A percentile compares a stretch with the other conserved stretches of the same genome.
Evolutionary conservation across 37 sponge, comb jelly and placozoan genomes (phyloP).

Genomic region (Aplysina aerophoba): DNA sequence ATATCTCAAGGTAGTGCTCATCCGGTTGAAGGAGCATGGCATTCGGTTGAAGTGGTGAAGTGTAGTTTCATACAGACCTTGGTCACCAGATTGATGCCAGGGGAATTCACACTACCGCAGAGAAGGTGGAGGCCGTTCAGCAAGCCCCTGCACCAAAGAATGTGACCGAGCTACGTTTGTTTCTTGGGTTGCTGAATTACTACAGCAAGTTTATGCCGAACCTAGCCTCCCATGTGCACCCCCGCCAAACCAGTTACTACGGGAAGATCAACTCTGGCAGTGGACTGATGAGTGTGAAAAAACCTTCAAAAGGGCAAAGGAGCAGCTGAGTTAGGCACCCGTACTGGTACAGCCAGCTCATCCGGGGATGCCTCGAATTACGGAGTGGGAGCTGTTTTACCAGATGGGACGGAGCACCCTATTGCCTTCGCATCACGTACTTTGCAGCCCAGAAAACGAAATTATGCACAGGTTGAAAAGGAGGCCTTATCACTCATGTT

Average conservation of each 20-base stretch:
- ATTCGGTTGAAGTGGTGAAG: conserved; percentile 18
- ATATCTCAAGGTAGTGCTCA: conserved; percentile 27
- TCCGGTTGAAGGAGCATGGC: not conserved
- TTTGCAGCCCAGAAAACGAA: not conserved
- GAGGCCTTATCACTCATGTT: too few relatives aligned
- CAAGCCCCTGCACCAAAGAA: conserved; percentile 42
- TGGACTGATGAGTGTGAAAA: conserved; percentile 17
- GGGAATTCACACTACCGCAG: conserved; percentile 16
- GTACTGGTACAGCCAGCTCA: conserved; percentile 15
- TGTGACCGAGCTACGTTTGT: conserved; percentile 37
- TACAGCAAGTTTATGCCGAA: conserved; percentile 55
- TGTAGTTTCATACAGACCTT: conserved; percentile 26
- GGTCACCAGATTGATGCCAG: conserved; percentile 41
- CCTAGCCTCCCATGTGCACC: conserved; percentile 12
- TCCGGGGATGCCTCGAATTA: conserved; percentile 39
- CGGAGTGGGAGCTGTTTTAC: conserved; percentile 38
- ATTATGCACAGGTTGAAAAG: too few relatives aligned
- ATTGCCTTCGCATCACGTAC: conserved; percentile 41
- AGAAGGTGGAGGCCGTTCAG: conserved; percentile 44
- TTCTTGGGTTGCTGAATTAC: conserved; percentile 42
- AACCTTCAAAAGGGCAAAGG: conserved; percentile 23
- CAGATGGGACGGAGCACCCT: conserved; percentile 37
- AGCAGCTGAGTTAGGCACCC: conserved; percentile 4
- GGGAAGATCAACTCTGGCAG: conserved; percentile 30
- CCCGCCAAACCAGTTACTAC: conserved; percentile 45